These are phyloP conservation scores for Pachyuromys duprasi DNA, from an alignment of 2,797 vertebrate genomes.

Conservation along the genomic window DNA sequence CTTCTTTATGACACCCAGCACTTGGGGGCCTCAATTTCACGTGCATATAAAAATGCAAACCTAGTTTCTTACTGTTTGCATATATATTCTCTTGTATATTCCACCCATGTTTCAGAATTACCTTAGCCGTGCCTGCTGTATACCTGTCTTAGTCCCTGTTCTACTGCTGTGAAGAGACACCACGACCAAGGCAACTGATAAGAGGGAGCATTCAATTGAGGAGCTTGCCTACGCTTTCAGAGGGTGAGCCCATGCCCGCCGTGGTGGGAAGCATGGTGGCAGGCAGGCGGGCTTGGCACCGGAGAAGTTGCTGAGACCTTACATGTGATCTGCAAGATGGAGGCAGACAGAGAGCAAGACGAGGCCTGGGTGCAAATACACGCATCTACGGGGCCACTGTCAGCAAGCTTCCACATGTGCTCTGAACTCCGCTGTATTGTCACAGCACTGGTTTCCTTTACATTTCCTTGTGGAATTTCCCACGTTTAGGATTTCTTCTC, in stretches of 20 bases:
- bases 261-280: neutral
- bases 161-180: neutral
- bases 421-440: neutral
- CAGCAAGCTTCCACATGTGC: neutral
- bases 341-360: neutral
- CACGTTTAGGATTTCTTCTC: neutral
- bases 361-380: neutral
- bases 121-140: neutral
- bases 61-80: neutral
- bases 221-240: neutral
- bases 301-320: neutral
- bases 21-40: neutral
- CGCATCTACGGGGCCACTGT: neutral
- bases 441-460: neutral
- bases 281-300: neutral
- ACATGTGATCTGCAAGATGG: neutral
- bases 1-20: neutral
- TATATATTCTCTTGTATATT: neutral
- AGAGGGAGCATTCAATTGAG: neutral
- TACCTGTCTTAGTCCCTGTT: neutral
- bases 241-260: neutral
- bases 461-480: neutral
- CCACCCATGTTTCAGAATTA: neutral
- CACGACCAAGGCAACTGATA: neutral
- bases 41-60: neutral